Conservation (phyloP, 2,113 vertebrate genomes). For the Apistogramma diplotaenia region DNA sequence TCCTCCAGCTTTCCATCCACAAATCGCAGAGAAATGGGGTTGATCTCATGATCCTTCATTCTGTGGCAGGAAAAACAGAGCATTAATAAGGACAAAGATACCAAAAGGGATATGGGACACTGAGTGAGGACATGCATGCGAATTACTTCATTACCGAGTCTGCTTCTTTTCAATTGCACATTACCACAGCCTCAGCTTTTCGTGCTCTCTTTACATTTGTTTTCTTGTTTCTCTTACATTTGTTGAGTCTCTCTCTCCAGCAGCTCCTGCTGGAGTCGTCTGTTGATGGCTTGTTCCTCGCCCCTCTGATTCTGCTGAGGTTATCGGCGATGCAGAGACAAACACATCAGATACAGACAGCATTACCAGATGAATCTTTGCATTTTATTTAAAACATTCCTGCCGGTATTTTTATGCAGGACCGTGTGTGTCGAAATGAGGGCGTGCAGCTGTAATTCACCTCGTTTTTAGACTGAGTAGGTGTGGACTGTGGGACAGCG, state of each 20-base stretch:
- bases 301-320: constrained; percentile 55
- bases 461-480: constrained; percentile 74
- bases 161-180: not conserved
- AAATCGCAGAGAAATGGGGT: constrained; percentile 83
- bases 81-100: not conserved
- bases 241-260: constrained; percentile 86
- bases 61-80: constrained; percentile 51
- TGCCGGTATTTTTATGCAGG: not conserved
- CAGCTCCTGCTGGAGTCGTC: constrained; percentile 86
- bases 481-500: constrained; percentile 60
- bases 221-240: constrained; percentile 74
- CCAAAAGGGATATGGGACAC: too few relatives aligned
- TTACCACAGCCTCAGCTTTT: not conserved
- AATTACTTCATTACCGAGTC: not conserved
- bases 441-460: constrained; percentile 46
- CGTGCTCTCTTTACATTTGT: not conserved
- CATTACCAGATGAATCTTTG: not conserved
- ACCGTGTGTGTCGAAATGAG: not conserved
- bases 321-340: constrained; percentile 39
- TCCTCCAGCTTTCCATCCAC: constrained; percentile 85
- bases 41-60: constrained; percentile 84
- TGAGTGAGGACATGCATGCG: not conserved
- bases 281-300: constrained; percentile 85
- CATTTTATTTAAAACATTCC: fast-evolving
- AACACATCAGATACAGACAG: not conserved